Conservation (phyloP, 1,140 invertebrate species). For the Belonocnema kinseyi region DNA sequence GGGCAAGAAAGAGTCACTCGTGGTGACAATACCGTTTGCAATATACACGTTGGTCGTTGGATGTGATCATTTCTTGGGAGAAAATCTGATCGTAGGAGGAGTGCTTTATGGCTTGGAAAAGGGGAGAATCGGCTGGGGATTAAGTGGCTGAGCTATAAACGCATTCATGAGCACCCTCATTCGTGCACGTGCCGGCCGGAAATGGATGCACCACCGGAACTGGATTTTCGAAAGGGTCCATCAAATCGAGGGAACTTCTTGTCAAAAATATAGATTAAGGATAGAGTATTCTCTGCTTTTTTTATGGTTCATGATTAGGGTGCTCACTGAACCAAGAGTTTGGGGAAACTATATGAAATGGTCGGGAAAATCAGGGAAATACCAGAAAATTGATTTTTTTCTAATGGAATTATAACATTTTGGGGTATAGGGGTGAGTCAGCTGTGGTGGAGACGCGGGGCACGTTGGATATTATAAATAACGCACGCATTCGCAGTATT, state of each 20-base stretch:
- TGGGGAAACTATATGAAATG: neutral
- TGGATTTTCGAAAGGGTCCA: slow-evolving; percentile 31
- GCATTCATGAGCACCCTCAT: slow-evolving; percentile 36
- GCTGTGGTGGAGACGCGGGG: too few relatives aligned
- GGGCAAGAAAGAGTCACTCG: neutral
- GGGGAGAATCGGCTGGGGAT: slow-evolving; percentile 22
- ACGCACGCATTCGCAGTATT: too few relatives aligned
- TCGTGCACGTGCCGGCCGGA: slow-evolving; percentile 42
- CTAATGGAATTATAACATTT: slow-evolving; percentile 1
- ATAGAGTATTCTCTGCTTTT: neutral
- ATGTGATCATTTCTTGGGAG: slow-evolving; percentile 1
- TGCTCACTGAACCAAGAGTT: neutral
- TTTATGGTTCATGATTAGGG: neutral
- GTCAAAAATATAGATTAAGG: neutral
- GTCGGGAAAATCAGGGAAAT: neutral
- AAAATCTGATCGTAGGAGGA: slow-evolving; percentile 20
- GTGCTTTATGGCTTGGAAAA: slow-evolving; percentile 39
- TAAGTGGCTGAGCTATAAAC: slow-evolving; percentile 39
- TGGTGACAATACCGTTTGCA: slow-evolving; percentile 8
- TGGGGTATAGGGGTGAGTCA: neutral
- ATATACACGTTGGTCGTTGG: slow-evolving; percentile 3
- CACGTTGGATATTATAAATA: too few relatives aligned
- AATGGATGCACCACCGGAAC: slow-evolving; percentile 45
- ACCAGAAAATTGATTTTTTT: neutral
- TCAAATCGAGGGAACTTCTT: neutral